Conservation (phyloP, 2,797 vertebrate genomes). For the Rhyacichthys aspro region DNA sequence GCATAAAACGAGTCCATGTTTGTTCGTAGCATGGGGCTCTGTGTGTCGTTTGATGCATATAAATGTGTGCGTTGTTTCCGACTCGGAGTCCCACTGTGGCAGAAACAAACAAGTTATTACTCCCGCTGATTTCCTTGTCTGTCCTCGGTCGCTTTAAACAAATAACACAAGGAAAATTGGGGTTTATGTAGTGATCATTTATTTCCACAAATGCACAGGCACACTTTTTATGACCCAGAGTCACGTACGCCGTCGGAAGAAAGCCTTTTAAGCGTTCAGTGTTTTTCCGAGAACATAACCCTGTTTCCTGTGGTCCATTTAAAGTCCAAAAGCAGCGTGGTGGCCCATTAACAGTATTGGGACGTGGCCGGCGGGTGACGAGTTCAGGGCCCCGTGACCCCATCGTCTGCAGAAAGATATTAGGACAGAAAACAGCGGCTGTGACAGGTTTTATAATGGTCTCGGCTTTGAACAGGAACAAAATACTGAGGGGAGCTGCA, state of each 20-base stretch:
- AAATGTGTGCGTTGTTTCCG: slow-evolving; percentile 30
- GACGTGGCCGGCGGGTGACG: slow-evolving; percentile 21
- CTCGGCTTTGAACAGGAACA: neutral
- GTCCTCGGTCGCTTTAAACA: slow-evolving; percentile 31
- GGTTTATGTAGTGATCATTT: slow-evolving; percentile 35
- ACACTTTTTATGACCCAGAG: neutral
- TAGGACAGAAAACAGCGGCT: slow-evolving; percentile 5
- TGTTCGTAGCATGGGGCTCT: slow-evolving; percentile 31
- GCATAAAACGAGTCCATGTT: slow-evolving; percentile 18
- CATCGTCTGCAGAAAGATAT: slow-evolving; percentile 15
- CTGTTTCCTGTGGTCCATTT: neutral
- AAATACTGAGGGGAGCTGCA: too few species aligned
- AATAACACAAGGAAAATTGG: slow-evolving; percentile 42
- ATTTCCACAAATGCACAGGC: slow-evolving; percentile 7
- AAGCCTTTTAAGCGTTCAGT: slow-evolving; percentile 6
- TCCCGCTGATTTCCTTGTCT: slow-evolving; percentile 48
- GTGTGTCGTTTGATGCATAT: slow-evolving; percentile 27
- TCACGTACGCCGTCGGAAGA: neutral
- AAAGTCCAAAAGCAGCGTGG: slow-evolving; percentile 10
- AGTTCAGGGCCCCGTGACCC: slow-evolving; percentile 13
- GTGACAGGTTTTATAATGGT: slow-evolving; percentile 6
- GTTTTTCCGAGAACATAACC: neutral
- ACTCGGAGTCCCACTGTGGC: slow-evolving; percentile 48
- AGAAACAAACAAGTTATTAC: slow-evolving; percentile 55
- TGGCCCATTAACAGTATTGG: slow-evolving; percentile 18